phyloP scores from a whole-genome alignment of 2,888 invertebrate genomes.

The Phlogophora meticulosa region DNA sequence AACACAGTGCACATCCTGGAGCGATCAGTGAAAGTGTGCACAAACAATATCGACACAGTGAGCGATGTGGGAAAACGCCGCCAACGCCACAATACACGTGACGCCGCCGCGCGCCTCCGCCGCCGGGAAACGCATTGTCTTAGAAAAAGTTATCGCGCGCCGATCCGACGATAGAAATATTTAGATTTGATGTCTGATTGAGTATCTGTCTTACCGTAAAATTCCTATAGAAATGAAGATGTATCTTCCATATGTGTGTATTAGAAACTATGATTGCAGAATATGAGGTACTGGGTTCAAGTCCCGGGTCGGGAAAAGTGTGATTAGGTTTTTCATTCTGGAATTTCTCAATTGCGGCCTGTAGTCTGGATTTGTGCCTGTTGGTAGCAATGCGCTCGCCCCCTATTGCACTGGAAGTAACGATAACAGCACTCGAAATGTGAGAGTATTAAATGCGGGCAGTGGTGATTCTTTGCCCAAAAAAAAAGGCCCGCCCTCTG shows the following conservation, averaged over 20 bases:
- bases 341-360: too few relatives aligned
- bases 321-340: too few relatives aligned
- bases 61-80: slow-evolving; percentile 51
- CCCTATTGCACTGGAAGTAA: too few relatives aligned
- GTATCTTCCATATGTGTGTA: neutral
- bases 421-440: too few relatives aligned
- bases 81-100: slow-evolving; percentile 39
- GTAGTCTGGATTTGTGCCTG: too few relatives aligned
- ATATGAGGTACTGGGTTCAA: too few relatives aligned
- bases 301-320: too few relatives aligned
- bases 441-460: too few relatives aligned
- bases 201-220: slow-evolving; percentile 19
- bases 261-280: neutral
- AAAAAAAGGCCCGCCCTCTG: too few relatives aligned
- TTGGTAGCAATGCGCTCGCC: too few relatives aligned
- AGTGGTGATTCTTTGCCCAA: too few relatives aligned
- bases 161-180: slow-evolving; percentile 29
- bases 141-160: slow-evolving; percentile 51
- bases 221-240: slow-evolving; percentile 29
- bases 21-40: slow-evolving; percentile 76
- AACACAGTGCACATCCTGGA: slow-evolving; percentile 47
- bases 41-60: slow-evolving; percentile 60
- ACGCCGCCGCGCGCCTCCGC: slow-evolving; percentile 53
- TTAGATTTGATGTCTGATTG: slow-evolving; percentile 48
- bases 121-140: slow-evolving; percentile 62